Evolutionary conservation across 2,888 invertebrate genomes (phyloP).

Genomic region (Lepidonotus clava): DNA sequence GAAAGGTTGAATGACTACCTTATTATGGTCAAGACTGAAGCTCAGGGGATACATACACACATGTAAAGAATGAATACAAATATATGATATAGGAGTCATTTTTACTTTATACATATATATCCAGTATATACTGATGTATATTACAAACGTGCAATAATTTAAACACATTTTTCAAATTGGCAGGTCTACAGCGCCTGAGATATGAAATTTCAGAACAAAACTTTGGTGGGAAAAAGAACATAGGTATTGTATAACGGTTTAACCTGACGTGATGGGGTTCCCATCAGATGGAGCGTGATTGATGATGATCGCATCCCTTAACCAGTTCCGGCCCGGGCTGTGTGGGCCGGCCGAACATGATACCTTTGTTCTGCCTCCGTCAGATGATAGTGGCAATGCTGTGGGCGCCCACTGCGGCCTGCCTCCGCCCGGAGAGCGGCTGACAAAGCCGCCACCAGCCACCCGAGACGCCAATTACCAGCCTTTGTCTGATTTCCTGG

Average conservation of each 20-base stretch:
- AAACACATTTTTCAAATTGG: too few species aligned
- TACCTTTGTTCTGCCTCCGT: not conserved
- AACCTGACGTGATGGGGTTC: not conserved
- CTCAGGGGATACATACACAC: too few species aligned
- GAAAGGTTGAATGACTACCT: too few species aligned
- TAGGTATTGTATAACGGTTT: not conserved
- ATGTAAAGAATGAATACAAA: too few species aligned
- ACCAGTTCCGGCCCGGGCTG: not conserved
- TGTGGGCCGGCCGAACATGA: not conserved
- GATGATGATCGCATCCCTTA: not conserved
- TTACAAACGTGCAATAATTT: too few species aligned
- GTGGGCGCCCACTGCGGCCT: not conserved
- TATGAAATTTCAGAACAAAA: too few species aligned
- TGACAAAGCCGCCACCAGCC: not conserved
- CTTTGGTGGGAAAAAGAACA: not conserved
- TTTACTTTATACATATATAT: too few species aligned
- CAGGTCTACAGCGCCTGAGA: too few species aligned
- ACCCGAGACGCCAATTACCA: constrained; percentile 10
- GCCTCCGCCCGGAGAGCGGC: not conserved
- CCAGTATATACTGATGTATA: too few species aligned
- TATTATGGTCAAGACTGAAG: too few species aligned
- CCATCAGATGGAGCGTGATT: not conserved
- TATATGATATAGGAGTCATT: too few species aligned
- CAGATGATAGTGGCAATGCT: constrained; percentile 6
- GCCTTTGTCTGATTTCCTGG: constrained; percentile 48